Evolutionary conservation across 2,888 invertebrate genomes (phyloP), one percentile per base, ranked within the genome.

Genomic region (Masnerella sp.): DNA sequence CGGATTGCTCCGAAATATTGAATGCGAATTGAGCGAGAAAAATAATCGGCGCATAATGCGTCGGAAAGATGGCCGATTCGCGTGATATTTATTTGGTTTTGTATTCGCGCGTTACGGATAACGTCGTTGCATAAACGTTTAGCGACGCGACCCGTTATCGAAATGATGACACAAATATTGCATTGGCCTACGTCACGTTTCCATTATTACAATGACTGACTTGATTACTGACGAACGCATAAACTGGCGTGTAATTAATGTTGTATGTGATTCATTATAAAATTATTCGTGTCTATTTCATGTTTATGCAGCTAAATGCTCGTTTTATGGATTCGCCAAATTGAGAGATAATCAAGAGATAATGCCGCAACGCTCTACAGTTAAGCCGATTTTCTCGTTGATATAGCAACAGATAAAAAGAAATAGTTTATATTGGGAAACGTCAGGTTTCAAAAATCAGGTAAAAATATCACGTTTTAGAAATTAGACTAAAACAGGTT

Each of bases 11-110:
- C 52, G 9, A 17, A 40, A 40, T 25, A 36, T 28, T 17, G 36
- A 36, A 12, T 25, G 32, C 22, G n/a, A 38, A 25, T 25, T 20
- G 14, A 22, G 38, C 8, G 15, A n/a, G 38, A 52, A 52, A 38
- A 52, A 52, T 52, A 52, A 52, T 52, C 51, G 14, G 14, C 15
- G 38, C n/a, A 25, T 52, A 52, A 36, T 45, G 11, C 43, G 30
- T 9, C 25, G 43, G 12, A 22, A 22, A 30, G 8, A 8, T 7
- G 5, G 9, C 30, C 2, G n/a, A n/a, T n/a, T 17, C 20, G 49
- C 20, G 7, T 0, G 2, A 7, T 3, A 18, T 22, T 12, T 22
- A 22, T 25, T 14, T 17, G 30, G 11, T n/a, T 34, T 34, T 20
- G 12, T 12, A 12, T 9, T 7, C 20, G 1, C 30, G 43, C 43